A percentile compares a stretch with the other conserved stretches of the same genome.
Evolutionary conservation across 2,797 vertebrate genomes (phyloP).

Genomic region (Remorina albescens): DNA sequence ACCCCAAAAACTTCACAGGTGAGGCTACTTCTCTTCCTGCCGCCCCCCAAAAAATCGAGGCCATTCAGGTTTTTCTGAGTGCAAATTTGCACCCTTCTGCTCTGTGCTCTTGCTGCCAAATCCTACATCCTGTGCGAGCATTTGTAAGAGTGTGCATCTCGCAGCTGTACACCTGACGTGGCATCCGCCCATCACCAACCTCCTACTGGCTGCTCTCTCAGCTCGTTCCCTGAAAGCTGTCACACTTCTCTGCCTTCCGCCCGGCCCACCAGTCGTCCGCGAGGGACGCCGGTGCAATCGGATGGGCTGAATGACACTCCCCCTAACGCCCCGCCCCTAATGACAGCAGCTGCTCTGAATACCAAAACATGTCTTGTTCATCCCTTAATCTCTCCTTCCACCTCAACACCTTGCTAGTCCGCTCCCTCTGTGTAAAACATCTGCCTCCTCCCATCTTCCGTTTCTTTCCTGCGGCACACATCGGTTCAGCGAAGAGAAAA

Average conservation of each 20-base stretch:
- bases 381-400: no score
- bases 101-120: conserved; percentile 18
- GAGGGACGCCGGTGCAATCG: conserved; percentile 31
- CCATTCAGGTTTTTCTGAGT: conserved; percentile 21
- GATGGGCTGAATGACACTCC: conserved; percentile 28
- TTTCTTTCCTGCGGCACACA: background rate
- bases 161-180: conserved; percentile 40
- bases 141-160: conserved; percentile 12
- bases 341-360: conserved; percentile 59
- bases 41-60: conserved; percentile 6
- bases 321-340: conserved; percentile 37
- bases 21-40: background rate
- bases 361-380: conserved; percentile 47
- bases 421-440: conserved; percentile 4
- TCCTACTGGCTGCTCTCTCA: conserved; percentile 42
- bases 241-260: conserved; percentile 55
- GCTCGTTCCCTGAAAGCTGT: conserved; percentile 69
- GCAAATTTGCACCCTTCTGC: conserved; percentile 15
- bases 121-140: conserved; percentile 20
- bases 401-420: conserved; percentile 3
- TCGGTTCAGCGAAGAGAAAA: background rate
- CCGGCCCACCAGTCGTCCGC: conserved; percentile 33
- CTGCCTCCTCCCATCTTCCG: conserved; percentile 7
- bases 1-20: background rate
- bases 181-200: conserved; percentile 46